These are phyloP conservation scores for Auanema sp. DNA, from an alignment of 2,888 invertebrate genomes.

Conservation along the genomic window DNA sequence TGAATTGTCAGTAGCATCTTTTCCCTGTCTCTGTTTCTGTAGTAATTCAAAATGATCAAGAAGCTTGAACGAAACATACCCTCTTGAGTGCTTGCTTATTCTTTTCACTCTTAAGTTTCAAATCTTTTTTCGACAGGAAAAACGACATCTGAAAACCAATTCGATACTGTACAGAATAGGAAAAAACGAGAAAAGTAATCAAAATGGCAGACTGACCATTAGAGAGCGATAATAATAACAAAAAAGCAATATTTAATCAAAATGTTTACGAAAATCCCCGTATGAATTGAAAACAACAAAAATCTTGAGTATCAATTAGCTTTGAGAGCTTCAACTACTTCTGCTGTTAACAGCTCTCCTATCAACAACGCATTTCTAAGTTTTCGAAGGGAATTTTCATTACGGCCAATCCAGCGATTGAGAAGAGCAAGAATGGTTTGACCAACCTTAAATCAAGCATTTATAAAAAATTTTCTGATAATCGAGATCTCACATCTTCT, in stretches of 20 bases:
- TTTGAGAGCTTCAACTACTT: slow-evolving; percentile 15
- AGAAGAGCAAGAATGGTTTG: slow-evolving; percentile 3
- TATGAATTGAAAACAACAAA: neutral
- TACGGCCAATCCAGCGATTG: neutral
- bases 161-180: neutral
- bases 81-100: slow-evolving; percentile 16
- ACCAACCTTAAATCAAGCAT: slow-evolving; percentile 3
- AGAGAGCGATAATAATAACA: slow-evolving; percentile 1
- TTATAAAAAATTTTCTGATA: neutral
- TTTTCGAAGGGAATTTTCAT: slow-evolving; percentile 2
- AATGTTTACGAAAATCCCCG: slow-evolving; percentile 3
- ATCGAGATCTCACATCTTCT: slow-evolving; percentile 5
- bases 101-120: slow-evolving; percentile 16
- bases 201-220: neutral
- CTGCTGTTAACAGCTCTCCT: slow-evolving; percentile 12
- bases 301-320: neutral
- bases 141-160: slow-evolving; percentile 15
- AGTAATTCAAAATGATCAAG: no score
- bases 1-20: slow-evolving; percentile 28
- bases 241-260: slow-evolving; percentile 1
- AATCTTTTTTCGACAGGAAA: slow-evolving; percentile 28
- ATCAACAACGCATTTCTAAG: slow-evolving; percentile 13
- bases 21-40: neutral
- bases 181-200: neutral
- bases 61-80: slow-evolving; percentile 11